These are phyloP conservation scores for Peribatodes rhomboidaria DNA, from an alignment of 2,888 invertebrate genomes.

Conservation along the genomic window DNA sequence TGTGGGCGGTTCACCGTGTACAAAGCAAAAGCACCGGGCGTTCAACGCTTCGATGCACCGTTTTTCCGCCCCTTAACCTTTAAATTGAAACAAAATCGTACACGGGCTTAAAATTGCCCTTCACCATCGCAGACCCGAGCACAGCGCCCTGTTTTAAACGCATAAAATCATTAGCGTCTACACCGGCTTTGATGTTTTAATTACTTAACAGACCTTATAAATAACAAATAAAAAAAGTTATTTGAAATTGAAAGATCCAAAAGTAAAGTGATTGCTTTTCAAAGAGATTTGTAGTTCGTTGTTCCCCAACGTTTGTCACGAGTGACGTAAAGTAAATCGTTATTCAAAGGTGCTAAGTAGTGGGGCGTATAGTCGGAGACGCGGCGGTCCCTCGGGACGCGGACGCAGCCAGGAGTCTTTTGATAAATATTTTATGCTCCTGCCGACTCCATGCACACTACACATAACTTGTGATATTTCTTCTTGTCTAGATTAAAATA, in stretches of 20 bases:
- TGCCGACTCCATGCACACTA: constrained; percentile 70
- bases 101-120: constrained; percentile 59
- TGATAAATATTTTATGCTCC: constrained; percentile 85
- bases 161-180: constrained; percentile 6
- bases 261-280: constrained; percentile 7
- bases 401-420: constrained; percentile 75
- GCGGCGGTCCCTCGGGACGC: constrained; percentile 63
- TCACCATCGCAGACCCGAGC: constrained; percentile 25
- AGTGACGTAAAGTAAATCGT: constrained; percentile 58
- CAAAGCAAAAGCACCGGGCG: constrained; percentile 73
- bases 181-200: constrained; percentile 16
- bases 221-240: background rate
- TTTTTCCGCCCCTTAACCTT: constrained; percentile 75
- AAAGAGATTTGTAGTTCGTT: constrained; percentile 22
- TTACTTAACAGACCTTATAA: constrained; percentile 2
- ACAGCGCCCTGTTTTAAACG: constrained; percentile 2
- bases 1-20: constrained; percentile 63
- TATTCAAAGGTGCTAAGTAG: constrained; percentile 75
- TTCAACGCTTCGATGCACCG: constrained; percentile 72
- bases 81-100: constrained; percentile 77
- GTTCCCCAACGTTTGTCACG: constrained; percentile 47
- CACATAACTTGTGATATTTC: constrained; percentile 70
- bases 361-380: constrained; percentile 59
- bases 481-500: constrained; percentile 72
- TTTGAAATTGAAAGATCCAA: constrained; percentile 4